Evolutionary conservation across 2,113 vertebrate species (phyloP), one percentile per base, ranked within the genome.

Genomic region (Cololabis saira): DNA sequence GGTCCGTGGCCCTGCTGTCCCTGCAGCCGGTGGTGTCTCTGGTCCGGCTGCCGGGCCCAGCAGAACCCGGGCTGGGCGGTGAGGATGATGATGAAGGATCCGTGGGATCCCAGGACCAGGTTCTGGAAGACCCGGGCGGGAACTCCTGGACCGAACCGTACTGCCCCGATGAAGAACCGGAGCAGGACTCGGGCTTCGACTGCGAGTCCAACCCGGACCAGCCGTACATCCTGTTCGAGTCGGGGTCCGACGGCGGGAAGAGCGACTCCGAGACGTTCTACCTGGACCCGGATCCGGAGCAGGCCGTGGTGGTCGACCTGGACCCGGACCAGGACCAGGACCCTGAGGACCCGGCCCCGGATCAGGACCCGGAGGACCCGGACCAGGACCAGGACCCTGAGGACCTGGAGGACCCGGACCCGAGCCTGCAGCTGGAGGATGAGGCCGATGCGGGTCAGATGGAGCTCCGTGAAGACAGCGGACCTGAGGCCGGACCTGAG

Each of bases 1-100:
- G 14, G 60, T 55, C 53, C 12, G 45, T 81, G 11, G 37, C 18
- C 1, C 47, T 76, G 3, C 61, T 61, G 0, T 76, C 42, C 60
- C 61, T 87, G 55, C 92, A 95, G 71, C 93, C 94, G 4, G 94
- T 94, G 0, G 92, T 95, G 41, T 95, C 94, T 52, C 3, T 87
- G 76, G 61, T 70, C 0, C 64, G 74, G 6, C 56, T 87, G 71
- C 71, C 69, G 0, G 27, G 49, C 5, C 85, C 45, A 64, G 22
- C 49, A 22, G 70, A 12, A 44, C 33, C 64, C 2, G 2, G 67
- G n/a, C 55, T 45, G 16, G 42, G 8, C 11, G 17, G n/a, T 27
- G 24, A 27, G 2, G 24, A 27, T 27, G 24, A 27, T 27, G 24
- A 27, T 27, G 24, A 27, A n/a, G n/a, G n/a, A n/a, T n/a, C n/a